Percentiles rank a stretch among this genome's conserved stretches.
Conservation (phyloP, 2,113 vertebrate species). For the Sciurus niger region DNA sequence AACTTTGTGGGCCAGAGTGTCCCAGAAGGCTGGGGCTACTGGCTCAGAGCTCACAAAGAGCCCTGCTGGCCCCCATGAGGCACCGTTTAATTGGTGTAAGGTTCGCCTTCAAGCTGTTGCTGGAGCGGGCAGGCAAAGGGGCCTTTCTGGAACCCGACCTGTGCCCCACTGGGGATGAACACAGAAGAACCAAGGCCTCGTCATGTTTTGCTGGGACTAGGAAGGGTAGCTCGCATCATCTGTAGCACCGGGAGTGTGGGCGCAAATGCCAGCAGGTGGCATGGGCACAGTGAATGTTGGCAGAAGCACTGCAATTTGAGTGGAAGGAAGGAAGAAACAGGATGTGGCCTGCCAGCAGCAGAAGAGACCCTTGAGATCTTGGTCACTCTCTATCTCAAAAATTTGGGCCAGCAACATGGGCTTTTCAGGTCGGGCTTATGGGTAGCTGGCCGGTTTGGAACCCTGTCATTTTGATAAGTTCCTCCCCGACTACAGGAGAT, state of each 20-base stretch:
- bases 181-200: background rate
- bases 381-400: background rate
- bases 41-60: background rate
- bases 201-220: background rate
- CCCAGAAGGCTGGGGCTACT: background rate
- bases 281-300: background rate
- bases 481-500: background rate
- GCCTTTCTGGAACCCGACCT: background rate
- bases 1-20: background rate
- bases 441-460: background rate
- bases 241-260: no score
- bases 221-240: no score
- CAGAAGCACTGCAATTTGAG: background rate
- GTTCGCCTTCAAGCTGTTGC: background rate
- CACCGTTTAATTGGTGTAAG: background rate
- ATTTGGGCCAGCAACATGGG: background rate
- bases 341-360: background rate
- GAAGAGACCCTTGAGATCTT: background rate
- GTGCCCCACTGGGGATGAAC: background rate
- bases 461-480: background rate
- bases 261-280: background rate
- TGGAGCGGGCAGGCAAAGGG: background rate
- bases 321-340: background rate
- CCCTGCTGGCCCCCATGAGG: no score
- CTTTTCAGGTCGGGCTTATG: background rate